A percentile compares a stretch with the other conserved stretches of the same genome.
phyloP scores from a whole-genome alignment of 2,113 vertebrate species.

The Martes martes region DNA sequence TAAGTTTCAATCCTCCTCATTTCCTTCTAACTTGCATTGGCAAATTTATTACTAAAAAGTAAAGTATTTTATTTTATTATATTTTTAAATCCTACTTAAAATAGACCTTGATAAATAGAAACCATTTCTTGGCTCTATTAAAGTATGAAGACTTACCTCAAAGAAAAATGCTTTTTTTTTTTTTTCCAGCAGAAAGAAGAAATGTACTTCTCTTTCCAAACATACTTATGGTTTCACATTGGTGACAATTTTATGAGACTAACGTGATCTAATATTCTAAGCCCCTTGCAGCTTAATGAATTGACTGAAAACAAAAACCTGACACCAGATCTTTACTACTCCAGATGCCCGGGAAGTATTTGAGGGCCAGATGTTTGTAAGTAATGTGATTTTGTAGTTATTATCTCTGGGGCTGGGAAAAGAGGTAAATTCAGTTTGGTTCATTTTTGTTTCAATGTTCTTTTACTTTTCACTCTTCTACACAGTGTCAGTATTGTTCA shows the following conservation, averaged over 20 bases:
- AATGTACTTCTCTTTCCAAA: background rate
- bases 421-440: constrained; percentile 61
- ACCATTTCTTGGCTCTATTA: background rate
- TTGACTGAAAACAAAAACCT: constrained; percentile 67
- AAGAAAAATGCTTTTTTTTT: background rate
- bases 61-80: background rate
- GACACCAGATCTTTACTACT: constrained; percentile 56
- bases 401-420: constrained; percentile 16
- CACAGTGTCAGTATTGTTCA: constrained; percentile 47
- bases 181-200: background rate
- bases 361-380: constrained; percentile 63
- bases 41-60: background rate
- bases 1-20: background rate
- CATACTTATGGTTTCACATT: background rate
- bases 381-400: constrained; percentile 60
- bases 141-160: background rate
- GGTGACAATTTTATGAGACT: constrained; percentile 68
- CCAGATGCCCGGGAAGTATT: constrained; percentile 26
- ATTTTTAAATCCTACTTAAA: background rate
- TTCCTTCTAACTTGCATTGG: background rate
- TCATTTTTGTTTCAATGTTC: constrained; percentile 65
- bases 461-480: constrained; percentile 49
- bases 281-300: constrained; percentile 64
- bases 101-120: background rate
- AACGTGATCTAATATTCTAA: constrained; percentile 60